These are phyloP conservation scores for Phymanthus crucifer DNA, from an alignment of 92 coral and sea anemone species.

Conservation along the genomic window DNA sequence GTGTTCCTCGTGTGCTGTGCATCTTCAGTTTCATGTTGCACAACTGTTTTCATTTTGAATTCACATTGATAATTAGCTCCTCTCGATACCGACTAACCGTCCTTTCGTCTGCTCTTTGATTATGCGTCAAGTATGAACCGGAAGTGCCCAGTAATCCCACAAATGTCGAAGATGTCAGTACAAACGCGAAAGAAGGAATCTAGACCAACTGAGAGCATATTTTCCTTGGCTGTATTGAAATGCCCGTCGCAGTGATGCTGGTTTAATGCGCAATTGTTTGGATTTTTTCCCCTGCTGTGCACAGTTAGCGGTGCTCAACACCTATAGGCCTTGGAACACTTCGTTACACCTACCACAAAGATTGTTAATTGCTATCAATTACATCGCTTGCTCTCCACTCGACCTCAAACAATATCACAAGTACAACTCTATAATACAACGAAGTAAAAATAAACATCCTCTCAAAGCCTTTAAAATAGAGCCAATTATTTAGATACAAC, in stretches of 20 bases:
- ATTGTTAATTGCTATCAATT: slow-evolving; percentile 12
- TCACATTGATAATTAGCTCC: neutral
- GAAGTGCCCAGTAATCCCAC: neutral
- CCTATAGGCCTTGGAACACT: neutral
- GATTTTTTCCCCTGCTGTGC: slow-evolving; percentile 18
- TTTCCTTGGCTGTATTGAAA: slow-evolving; percentile 1
- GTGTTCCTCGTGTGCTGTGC: neutral
- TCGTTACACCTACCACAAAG: neutral
- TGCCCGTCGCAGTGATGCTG: neutral
- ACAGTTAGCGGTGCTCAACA: slow-evolving; percentile 16
- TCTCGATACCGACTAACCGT: neutral
- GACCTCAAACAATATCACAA: neutral
- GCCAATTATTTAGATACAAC: too few species aligned
- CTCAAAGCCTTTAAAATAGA: too few species aligned
- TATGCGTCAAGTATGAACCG: neutral
- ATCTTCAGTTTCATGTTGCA: neutral
- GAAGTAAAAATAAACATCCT: neutral
- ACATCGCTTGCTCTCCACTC: slow-evolving; percentile 7
- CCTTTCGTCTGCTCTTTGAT: neutral
- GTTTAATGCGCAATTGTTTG: slow-evolving; percentile 1
- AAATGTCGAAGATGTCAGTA: neutral
- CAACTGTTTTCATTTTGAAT: neutral
- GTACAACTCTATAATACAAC: neutral
- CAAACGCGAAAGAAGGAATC: neutral
- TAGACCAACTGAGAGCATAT: slow-evolving; percentile 1